A percentile compares a stretch with the other conserved stretches of the same genome.
Evolutionary conservation across 1,140 invertebrate genomes (phyloP).

Genomic region (Euwallacea similis): DNA sequence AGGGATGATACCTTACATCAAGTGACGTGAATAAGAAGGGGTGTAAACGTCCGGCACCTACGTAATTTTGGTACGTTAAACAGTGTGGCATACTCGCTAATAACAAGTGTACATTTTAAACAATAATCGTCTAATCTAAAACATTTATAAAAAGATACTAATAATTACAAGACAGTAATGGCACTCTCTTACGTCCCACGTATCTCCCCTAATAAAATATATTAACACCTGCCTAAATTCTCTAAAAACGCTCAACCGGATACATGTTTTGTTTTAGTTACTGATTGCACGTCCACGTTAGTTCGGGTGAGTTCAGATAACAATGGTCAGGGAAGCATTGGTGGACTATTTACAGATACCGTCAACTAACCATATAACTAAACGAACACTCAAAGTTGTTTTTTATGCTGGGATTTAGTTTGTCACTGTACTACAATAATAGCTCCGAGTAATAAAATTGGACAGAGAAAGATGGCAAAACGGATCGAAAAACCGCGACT

Average conservation of each 20-base stretch:
- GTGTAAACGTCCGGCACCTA: not conserved
- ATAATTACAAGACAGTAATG: slow-evolving; percentile 53
- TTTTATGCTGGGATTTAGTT: too few relatives aligned
- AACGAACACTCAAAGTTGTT: too few relatives aligned
- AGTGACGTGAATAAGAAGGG: slow-evolving; percentile 16
- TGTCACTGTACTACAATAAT: too few relatives aligned
- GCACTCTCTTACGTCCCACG: slow-evolving; percentile 43
- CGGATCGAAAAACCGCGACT: too few relatives aligned
- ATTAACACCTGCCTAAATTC: slow-evolving; percentile 9
- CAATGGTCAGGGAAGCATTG: too few relatives aligned
- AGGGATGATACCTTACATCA: slow-evolving; percentile 1
- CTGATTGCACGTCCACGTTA: not conserved
- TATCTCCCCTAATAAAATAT: slow-evolving; percentile 36
- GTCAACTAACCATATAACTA: too few relatives aligned
- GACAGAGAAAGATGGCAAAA: too few relatives aligned
- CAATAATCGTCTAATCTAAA: slow-evolving; percentile 52
- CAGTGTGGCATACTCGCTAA: slow-evolving; percentile 52
- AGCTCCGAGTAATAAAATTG: too few relatives aligned
- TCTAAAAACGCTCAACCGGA: not conserved
- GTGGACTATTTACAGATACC: too few relatives aligned
- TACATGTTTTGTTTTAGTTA: not conserved
- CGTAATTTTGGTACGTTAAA: not conserved
- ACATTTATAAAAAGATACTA: slow-evolving; percentile 53
- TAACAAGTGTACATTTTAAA: slow-evolving; percentile 55
- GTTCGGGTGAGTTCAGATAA: too few relatives aligned